A percentile compares a stretch with the other conserved stretches of the same genome.
These are phyloP conservation scores for Caenorhabditis inopinata DNA, from an alignment of 1,140 invertebrate species.

Conservation along the genomic window DNA sequence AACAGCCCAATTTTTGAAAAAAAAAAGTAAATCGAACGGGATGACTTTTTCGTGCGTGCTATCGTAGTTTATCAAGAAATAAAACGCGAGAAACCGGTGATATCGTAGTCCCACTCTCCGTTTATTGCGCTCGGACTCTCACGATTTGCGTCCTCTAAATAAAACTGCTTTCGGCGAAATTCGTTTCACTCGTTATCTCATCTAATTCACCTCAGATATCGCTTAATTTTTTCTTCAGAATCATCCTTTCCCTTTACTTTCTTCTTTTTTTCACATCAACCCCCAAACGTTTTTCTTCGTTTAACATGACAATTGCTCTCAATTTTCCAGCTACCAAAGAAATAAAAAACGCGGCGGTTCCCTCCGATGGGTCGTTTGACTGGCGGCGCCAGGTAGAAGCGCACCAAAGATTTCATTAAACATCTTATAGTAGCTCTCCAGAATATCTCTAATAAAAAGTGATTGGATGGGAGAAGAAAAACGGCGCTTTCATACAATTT, in stretches of 20 bases:
- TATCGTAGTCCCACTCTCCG: too few species aligned
- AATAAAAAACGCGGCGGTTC: conserved; percentile 11
- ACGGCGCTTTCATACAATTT: too few species aligned
- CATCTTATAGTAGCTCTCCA: background rate
- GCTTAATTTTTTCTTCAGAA: background rate
- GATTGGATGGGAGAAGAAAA: conserved; percentile 10
- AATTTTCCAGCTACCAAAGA: too few species aligned
- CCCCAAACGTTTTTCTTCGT: background rate
- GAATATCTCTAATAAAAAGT: conserved; percentile 11
- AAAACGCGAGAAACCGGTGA: too few species aligned
- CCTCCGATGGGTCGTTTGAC: background rate
- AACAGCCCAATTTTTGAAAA: too few species aligned
- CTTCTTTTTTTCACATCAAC: background rate
- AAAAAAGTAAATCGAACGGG: too few species aligned
- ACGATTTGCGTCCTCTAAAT: background rate
- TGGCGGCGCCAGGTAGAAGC: conserved; percentile 1
- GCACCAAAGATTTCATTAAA: conserved; percentile 7
- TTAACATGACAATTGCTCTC: background rate
- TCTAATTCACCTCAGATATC: background rate
- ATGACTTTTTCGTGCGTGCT: too few species aligned
- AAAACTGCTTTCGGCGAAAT: background rate
- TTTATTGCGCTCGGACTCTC: background rate
- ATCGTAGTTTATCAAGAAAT: too few species aligned
- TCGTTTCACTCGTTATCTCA: conserved; percentile 8
- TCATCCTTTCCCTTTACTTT: background rate